Base-by-base conservation (phyloP, 2,797 vertebrate species). In the Phoebastria nigripes region DNA sequence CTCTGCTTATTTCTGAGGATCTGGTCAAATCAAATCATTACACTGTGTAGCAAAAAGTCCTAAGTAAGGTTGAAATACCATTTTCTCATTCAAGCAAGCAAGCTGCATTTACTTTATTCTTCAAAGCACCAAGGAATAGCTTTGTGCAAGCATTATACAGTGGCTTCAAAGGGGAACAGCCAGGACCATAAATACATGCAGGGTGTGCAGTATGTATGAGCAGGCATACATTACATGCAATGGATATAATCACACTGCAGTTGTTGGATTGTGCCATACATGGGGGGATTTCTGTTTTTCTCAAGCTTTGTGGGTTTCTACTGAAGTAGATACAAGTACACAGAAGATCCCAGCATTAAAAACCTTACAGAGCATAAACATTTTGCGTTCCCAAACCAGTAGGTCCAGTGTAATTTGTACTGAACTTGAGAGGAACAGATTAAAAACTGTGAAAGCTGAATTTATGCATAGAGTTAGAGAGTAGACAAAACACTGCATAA, bases 251-350 rank as follows among this genome's bases (percentile, higher is more conserved):
- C 54, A 54, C 37, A 55, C 15, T 10, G 44, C 35, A 67, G 46
- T 25, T 35, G 35, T 37, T 74, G 24, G 31, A 63, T 4, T 44
- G 5, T 18, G 35, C 31, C 10, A 21, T 12, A 55, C 0, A 0
- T 33, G 13, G 18, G 28, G 7, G 6, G 15, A 62, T 82, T 77
- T 62, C 61, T n/a, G 12, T 55, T 59, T 26, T 84, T 15, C 18
- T 69, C 69, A 89, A 58, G 35, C 28, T 81, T 80, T 74, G 7
- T 22, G 39, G 8, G n/a, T 56, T 72, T 84, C 71, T 77, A 37
- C 35, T 56, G 19, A 33, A 81, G 52, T 3, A 85, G 11, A 46
- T 15, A 65, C 1, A 77, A 66, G 6, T 15, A 62, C 22, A 67
- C 7, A 52, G 26, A 55, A 54, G 24, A 59, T 24, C 31, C 3